Evolutionary conservation across 1,140 invertebrate genomes (phyloP), one percentile per base, ranked within the genome.

Genomic region (Epicauta chinensis): DNA sequence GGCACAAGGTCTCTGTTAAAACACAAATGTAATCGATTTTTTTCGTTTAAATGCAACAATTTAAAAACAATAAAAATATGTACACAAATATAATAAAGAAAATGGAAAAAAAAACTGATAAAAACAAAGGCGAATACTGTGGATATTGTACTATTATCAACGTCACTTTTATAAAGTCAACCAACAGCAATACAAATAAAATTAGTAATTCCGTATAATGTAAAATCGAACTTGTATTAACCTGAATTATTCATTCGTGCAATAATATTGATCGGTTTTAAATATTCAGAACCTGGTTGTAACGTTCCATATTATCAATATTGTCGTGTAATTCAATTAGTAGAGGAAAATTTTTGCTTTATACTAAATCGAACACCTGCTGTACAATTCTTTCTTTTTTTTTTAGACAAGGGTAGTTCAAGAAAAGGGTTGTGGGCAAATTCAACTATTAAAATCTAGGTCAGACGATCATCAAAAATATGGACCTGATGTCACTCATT

Each of bases 181-280:
- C 46, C 32, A n/a, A 49, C 46, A 49, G 31, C 31, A 49, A 49
- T 34, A 47, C 45, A 47, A 47, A 47, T 47, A 47, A 34, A 47
- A 47, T 47, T 38, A 47, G 36, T 54, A 49, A 53, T 53, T 42
- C 36, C 30, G n/a, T 31, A 16, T 53, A 47, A 44, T 44, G 39
- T 54, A 43, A 43, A 54, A 54, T 54, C 52, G 52, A 54, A 54
- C 52, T 48, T 54, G 52, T 45, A 54, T 54, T 54, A 54, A 43
- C 45, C 38, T 54, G 38, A 54, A 54, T 54, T 46, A 54, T 54
- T 54, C 37, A 54, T 54, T 48, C 52, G 52, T 48, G 52, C 52
- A 54, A 54, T 54, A 47, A 48, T 42, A 54, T 35, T 23, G 23
- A 23, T 23, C 23, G 23, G 7, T 23, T n/a, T 23, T 23, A 23